Evolutionary conservation across 2,888 invertebrate genomes (phyloP).

Genomic region (Ypsolopha sequella): DNA sequence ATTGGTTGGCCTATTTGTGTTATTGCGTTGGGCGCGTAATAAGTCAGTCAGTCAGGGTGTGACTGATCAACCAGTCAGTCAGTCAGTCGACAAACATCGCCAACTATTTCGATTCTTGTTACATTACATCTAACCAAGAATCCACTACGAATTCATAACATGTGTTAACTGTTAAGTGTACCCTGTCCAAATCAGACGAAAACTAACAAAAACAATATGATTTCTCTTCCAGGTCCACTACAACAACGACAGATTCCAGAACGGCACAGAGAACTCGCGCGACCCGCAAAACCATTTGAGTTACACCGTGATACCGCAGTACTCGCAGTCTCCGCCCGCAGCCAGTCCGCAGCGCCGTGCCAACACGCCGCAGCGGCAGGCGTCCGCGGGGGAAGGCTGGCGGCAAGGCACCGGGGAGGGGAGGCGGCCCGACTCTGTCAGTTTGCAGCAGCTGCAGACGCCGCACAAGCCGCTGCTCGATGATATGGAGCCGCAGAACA

Average conservation of each 20-base stretch:
- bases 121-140: too few species aligned
- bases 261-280: constrained; percentile 70
- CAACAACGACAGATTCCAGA: constrained; percentile 70
- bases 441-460: constrained; percentile 61
- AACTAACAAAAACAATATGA: neutral
- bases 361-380: constrained; percentile 51
- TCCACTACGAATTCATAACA: too few species aligned
- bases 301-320: constrained; percentile 71
- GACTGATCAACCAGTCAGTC: too few species aligned
- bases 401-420: constrained; percentile 22
- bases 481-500: constrained; percentile 94
- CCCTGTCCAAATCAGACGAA: too few species aligned
- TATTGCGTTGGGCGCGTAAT: too few species aligned
- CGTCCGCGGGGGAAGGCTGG: constrained; percentile 19
- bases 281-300: constrained; percentile 64
- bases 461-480: constrained; percentile 79
- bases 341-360: constrained; percentile 77
- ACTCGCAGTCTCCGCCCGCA: constrained; percentile 65
- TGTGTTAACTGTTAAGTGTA: too few species aligned
- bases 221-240: constrained; percentile 34
- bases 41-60: too few species aligned
- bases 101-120: too few species aligned
- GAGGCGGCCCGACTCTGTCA: constrained; percentile 46
- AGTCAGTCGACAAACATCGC: too few species aligned
- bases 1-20: too few species aligned